Base-by-base conservation (phyloP, 2,888 invertebrate species). In the Notodonta ziczac region DNA sequence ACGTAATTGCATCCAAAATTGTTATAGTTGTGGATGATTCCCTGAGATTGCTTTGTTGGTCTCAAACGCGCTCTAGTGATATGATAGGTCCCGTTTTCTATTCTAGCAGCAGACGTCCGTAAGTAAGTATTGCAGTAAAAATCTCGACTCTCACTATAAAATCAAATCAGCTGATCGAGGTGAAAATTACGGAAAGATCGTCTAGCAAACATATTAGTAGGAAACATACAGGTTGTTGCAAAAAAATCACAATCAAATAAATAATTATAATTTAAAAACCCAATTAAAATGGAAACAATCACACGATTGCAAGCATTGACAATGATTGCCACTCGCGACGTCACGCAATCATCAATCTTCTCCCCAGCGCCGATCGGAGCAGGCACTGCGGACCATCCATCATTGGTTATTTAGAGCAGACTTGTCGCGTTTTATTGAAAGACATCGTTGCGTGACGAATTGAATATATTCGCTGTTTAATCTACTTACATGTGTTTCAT, bases 311-410 rank as follows among this genome's bases (percentile, higher is more conserved):
- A 13, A 48, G 10, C 59, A 67, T 72, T 77, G 82, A 80, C 83
- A 81, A 80, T 78, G 76, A 80, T 82, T 65, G 65, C 68, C 72
- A 63, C 66, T 72, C 70, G 71, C 71, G 64, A 74, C 64, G 61
- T 57, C 66, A 58, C 56, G 53, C 66, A 70, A 74, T 72, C 78
- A 86, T 86, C 81, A 83, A 86, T 86, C 86, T 85, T 82, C 86
- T 72, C 91, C 90, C 90, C 56, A 56, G 42, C 13, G 24, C 81
- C 80, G 84, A 85, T 84, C 82, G 80, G 81, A 87, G 85, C 80
- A 77, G 62, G 65, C 75, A 76, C 73, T 80, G 76, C 69, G 77
- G 80, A 86, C 83, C 90, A 92, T 92, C 87, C 88, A 91, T 91
- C 86, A 84, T 80, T 63, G 62, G 77, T 78, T 83, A 83, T 83